Evolutionary conservation across 2,113 vertebrate genomes (phyloP).

Genomic region (Halcyon malimbica): DNA sequence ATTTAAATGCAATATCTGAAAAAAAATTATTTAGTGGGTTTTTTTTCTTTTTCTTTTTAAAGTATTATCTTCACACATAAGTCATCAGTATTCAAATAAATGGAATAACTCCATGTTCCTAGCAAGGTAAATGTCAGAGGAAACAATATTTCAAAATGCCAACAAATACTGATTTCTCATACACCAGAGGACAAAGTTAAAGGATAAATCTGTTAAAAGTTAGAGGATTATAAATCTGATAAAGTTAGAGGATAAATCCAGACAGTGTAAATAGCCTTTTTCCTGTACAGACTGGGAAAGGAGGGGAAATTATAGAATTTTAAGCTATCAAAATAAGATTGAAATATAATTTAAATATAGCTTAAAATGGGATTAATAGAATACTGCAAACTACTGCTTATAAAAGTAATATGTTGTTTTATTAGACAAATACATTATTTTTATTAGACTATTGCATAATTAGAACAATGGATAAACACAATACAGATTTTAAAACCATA

Average conservation of each 20-base stretch:
- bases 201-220: neutral
- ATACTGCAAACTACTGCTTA: neutral
- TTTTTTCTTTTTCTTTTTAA: neutral
- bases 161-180: slow-evolving; percentile 15
- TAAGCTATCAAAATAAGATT: neutral
- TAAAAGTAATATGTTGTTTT: neutral
- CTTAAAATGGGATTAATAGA: neutral
- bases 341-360: neutral
- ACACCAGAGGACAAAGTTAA: neutral
- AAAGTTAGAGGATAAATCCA: neutral
- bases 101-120: neutral
- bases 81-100: neutral
- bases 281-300: neutral
- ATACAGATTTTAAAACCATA: neutral
- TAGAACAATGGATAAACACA: neutral
- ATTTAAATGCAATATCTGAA: neutral
- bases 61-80: accelerated
- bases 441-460: neutral
- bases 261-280: neutral
- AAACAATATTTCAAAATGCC: neutral
- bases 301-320: neutral
- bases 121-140: neutral
- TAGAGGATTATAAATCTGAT: neutral
- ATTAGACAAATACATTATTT: neutral
- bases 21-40: neutral